Base-by-base conservation (phyloP, 2,113 vertebrate species). In the Mus pahari region DNA sequence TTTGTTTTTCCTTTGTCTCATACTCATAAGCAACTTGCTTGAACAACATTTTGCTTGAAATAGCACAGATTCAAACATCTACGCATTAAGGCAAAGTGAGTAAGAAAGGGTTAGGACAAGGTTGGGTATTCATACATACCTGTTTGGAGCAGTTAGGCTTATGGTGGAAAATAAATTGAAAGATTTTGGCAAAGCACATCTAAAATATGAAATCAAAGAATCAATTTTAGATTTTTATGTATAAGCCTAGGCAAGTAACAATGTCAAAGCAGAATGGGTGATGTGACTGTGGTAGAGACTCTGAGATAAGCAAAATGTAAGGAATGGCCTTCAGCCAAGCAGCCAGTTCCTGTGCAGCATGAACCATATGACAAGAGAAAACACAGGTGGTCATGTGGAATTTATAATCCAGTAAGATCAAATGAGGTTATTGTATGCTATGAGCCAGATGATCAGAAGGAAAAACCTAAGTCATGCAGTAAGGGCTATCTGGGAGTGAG, bases 171-270 rank as follows among this genome's bases (percentile, higher is more conserved):
- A 60, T 42, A 62, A 12, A 20, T 55, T 17, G 33, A 73, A 89
- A 73, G 53, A 2, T 13, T 86, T 58, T 78, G 28, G 62, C 31
- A 96, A 78, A 87, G 84, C 42, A 53, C 7, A 11, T 48, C 75
- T 64, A 58, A 81, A n/a, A 83, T 36, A 68, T 42, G 17, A 89
- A 92, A 45, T 53, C 66, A 81, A 50, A 89, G 73, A 87, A 77
- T 22, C 84, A 68, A 77, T 58, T 87, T 95, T 71, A 36, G 3
- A 53, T 92, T 55, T 84, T 94, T 92, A 88, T 78, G 45, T 75
- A 24, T 20, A 64, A 96, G 12, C 9, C 48, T 17, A 31, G 88
- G 42, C 53, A 74, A 71, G 22, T 36, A 55, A 53, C 86, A 91
- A 53, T 60, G 31, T 45, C 66, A 74, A 26, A 42, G 45, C 50